Percentiles rank a stretch among this genome's conserved stretches.
These are phyloP conservation scores for Oryzias sinensis DNA, from an alignment of 2,797 vertebrate genomes.

Conservation along the genomic window DNA sequence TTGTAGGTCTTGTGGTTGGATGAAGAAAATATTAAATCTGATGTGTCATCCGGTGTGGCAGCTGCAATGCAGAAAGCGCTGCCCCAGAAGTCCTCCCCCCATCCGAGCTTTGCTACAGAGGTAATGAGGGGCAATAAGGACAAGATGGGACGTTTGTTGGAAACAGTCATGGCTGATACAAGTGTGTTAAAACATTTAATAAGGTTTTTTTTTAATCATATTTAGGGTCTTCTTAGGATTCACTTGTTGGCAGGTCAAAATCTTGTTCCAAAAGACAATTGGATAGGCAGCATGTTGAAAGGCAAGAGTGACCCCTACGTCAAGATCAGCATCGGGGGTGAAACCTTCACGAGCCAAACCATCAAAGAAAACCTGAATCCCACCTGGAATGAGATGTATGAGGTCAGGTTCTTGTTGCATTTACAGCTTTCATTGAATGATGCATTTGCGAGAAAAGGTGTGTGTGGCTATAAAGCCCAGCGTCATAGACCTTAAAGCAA, in stretches of 20 bases:
- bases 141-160: neutral
- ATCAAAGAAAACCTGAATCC: constrained; percentile 87
- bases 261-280: constrained; percentile 88
- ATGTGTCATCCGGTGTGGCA: constrained; percentile 55
- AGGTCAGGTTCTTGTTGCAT: constrained; percentile 68
- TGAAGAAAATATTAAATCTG: constrained; percentile 63
- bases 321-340: constrained; percentile 80
- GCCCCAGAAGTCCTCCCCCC: constrained; percentile 75
- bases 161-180: neutral
- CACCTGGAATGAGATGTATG: constrained; percentile 89
- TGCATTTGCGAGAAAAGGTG: too few relatives aligned
- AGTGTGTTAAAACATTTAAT: neutral
- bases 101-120: constrained; percentile 86
- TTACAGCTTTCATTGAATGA: too few relatives aligned
- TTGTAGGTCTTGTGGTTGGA: constrained; percentile 85
- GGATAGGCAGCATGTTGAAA: constrained; percentile 86
- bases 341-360: constrained; percentile 81
- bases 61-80: constrained; percentile 67
- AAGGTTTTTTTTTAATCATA: constrained; percentile 29
- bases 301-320: constrained; percentile 92
- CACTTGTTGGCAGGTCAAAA: constrained; percentile 86
- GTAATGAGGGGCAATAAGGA: constrained; percentile 53
- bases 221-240: constrained; percentile 86
- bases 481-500: too few relatives aligned
- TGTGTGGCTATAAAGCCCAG: too few relatives aligned